These are phyloP conservation scores for Caenorhabditis drosophilae DNA, from an alignment of 2,888 invertebrate species.

Conservation along the genomic window DNA sequence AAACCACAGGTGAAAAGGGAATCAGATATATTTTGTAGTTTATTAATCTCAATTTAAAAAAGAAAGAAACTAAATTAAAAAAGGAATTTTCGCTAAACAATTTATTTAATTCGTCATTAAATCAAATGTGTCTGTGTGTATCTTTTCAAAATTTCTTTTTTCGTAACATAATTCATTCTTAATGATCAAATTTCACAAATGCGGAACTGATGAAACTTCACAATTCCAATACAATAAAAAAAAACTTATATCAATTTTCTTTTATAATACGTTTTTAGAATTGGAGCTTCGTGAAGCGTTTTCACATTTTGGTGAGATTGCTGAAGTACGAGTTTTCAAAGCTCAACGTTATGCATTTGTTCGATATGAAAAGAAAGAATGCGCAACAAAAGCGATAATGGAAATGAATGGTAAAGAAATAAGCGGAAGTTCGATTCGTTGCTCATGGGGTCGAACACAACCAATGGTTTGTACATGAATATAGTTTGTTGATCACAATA, in stretches of 20 bases:
- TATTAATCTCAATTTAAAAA: neutral
- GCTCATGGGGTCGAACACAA: slow-evolving; percentile 65
- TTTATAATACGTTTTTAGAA: too few relatives aligned
- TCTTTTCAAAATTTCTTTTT: too few relatives aligned
- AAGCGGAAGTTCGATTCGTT: slow-evolving; percentile 58
- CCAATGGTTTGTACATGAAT: slow-evolving; percentile 9
- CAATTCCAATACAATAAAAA: too few relatives aligned
- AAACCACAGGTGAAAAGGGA: slow-evolving; percentile 52
- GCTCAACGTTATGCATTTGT: slow-evolving; percentile 55
- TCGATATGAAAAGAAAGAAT: slow-evolving; percentile 94
- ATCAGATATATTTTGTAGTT: slow-evolving; percentile 2
- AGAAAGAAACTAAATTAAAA: too few relatives aligned
- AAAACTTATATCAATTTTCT: too few relatives aligned
- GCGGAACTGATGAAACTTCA: too few relatives aligned
- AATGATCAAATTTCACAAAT: too few relatives aligned
- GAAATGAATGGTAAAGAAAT: slow-evolving; percentile 81
- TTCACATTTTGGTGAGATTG: slow-evolving; percentile 89
- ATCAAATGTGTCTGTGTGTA: too few relatives aligned
- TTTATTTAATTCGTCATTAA: too few relatives aligned
- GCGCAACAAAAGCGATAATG: slow-evolving; percentile 96
- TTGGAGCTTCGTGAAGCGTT: slow-evolving; percentile 95
- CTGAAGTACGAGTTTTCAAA: slow-evolving; percentile 90
- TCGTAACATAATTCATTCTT: too few relatives aligned
- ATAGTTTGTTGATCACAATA: neutral
- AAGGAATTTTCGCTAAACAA: too few relatives aligned